Evolutionary conservation across 1,140 invertebrate genomes (phyloP), one percentile per base, ranked within the genome.

Genomic region (Euborellia annulipes): DNA sequence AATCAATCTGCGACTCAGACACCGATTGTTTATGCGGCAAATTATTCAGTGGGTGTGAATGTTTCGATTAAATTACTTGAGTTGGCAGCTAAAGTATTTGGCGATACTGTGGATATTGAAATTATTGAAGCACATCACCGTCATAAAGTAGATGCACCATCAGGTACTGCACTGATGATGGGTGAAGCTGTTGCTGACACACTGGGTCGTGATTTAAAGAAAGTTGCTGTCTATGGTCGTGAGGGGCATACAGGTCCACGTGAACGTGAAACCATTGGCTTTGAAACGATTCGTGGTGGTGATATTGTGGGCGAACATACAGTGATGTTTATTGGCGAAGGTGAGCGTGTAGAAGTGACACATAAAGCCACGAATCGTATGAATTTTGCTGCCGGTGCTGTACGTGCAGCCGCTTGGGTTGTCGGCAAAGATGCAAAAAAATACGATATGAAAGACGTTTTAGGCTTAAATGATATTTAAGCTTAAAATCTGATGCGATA

Each of bases 91-190:
- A 18, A 42, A 22, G 23, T 42, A 7, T 7, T 42, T 9, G 41
- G 21, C 13, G 16, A 42, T 20, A 21, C 18, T 11, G 9, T 11
- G 11, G 41, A 42, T 21, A 42, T 42, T 20, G 41, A 42, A 22
- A 42, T 42, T 22, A 20, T 42, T 11, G 41, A 42, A 16, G 9
- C 21, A 6, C 21, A 18, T 20, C 41, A 18, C 9, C 41, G 41
- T 11, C 16, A 20, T 9, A 42, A 42, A 22, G 16, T 42, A 17
- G 41, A 42, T 42, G 21, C 21, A 11, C 41, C 41, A 20, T 42
- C 41, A 20, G 41, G 41, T 17, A 42, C 41, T 17, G 41, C 41
- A 11, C 20, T 42, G 9, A 17, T 17, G 16, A 18, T 42, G 16
- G 41, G 41, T 9, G 21, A 42, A 42, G 21, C 41, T 4, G 4